A percentile compares a stretch with the other conserved stretches of the same genome.
Conservation (phyloP, 2,888 invertebrate genomes). For the Scaptomyza polygonia region DNA sequence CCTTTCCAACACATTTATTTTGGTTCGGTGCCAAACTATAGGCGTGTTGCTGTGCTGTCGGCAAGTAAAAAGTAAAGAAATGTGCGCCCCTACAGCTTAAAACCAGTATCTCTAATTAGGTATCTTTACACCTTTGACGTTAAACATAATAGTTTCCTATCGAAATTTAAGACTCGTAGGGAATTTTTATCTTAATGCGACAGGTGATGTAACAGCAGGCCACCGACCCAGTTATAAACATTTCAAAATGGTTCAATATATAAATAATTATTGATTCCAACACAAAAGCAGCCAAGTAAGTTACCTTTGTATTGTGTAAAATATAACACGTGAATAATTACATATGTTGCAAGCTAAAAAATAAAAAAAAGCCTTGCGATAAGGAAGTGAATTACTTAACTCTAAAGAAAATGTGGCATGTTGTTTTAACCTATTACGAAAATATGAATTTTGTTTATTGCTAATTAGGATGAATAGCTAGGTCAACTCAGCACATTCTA, state of each 20-base stretch:
- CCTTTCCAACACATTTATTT: conserved; percentile 75
- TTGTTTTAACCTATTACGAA: too few species aligned
- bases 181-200: conserved; percentile 59
- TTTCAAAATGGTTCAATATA: conserved; percentile 15
- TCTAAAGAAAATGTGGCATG: conserved; percentile 10
- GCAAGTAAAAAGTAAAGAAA: conserved; percentile 70
- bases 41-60: conserved; percentile 77
- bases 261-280: conserved; percentile 1
- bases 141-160: conserved; percentile 65
- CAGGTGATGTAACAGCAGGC: conserved; percentile 68
- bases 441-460: too few species aligned
- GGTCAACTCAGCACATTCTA: too few species aligned
- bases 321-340: not conserved
- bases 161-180: conserved; percentile 62
- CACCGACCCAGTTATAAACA: conserved; percentile 33
- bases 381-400: not conserved
- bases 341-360: not conserved
- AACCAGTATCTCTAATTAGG: conserved; percentile 66
- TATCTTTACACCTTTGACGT: conserved; percentile 72
- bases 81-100: conserved; percentile 57
- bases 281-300: not conserved
- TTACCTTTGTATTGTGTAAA: not conserved
- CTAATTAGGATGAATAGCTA: too few species aligned
- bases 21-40: conserved; percentile 55
- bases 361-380: not conserved